A percentile compares a stretch with the other conserved stretches of the same genome.
phyloP scores from a whole-genome alignment of 2,888 invertebrate species.

The Aporophyla nigra region DNA sequence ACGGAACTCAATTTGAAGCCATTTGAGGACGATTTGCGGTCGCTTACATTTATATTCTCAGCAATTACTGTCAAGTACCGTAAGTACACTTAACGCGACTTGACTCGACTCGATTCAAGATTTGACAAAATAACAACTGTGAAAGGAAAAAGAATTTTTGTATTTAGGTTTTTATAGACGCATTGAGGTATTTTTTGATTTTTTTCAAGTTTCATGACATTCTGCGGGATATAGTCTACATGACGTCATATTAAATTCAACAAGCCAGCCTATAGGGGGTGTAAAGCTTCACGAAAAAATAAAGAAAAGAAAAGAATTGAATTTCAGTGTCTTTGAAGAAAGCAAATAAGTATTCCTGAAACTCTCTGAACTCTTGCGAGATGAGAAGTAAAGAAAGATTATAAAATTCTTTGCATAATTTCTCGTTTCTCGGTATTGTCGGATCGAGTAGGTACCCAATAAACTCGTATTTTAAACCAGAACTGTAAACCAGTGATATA shows the following conservation, averaged over 20 bases:
- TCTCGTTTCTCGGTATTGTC: not conserved
- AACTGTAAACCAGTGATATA: not conserved
- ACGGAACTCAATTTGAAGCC: conserved; percentile 38
- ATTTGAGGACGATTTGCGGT: conserved; percentile 33
- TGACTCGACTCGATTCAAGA: conserved; percentile 12
- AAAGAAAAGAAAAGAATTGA: too few species aligned
- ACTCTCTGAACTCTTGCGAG: not conserved
- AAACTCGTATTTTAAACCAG: not conserved
- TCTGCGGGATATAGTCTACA: too few species aligned
- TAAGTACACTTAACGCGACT: conserved; percentile 32
- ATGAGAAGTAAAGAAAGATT: not conserved
- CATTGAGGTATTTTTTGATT: too few species aligned
- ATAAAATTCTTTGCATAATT: not conserved
- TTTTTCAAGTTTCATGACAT: too few species aligned
- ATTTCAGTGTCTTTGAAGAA: not conserved
- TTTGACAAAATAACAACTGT: conserved; percentile 29
- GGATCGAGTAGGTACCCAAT: not conserved
- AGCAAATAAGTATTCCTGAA: conserved; percentile 6
- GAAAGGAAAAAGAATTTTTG: not conserved
- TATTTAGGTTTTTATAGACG: not conserved
- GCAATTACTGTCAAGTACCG: conserved; percentile 47
- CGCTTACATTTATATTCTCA: conserved; percentile 44
- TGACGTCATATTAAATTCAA: not conserved
- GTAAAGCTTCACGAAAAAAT: too few species aligned
- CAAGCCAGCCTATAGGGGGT: not conserved